phyloP scores from a whole-genome alignment of 2,888 invertebrate species.

The Ypsolopha sequella region DNA sequence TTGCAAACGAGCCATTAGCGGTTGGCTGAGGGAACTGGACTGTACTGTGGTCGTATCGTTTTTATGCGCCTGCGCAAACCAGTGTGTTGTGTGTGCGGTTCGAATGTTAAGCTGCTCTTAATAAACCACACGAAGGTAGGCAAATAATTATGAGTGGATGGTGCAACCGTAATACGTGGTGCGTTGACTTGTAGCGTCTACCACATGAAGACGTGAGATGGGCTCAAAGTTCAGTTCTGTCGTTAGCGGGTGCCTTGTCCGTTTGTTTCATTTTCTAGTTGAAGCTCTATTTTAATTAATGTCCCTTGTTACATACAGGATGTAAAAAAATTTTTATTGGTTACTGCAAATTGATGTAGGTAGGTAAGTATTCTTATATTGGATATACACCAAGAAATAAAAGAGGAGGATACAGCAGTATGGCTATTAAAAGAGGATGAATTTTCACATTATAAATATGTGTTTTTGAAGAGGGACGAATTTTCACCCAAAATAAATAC shows the following conservation, averaged over 20 bases:
- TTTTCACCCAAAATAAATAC: too few relatives aligned
- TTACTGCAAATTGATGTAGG: too few relatives aligned
- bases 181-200: not conserved
- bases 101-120: slow-evolving; percentile 23
- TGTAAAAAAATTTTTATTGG: too few relatives aligned
- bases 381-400: too few relatives aligned
- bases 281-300: not conserved
- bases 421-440: too few relatives aligned
- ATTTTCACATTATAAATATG: too few relatives aligned
- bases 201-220: not conserved
- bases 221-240: not conserved
- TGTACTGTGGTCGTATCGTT: slow-evolving; percentile 45
- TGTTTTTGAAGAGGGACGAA: too few relatives aligned
- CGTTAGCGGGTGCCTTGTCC: too few relatives aligned
- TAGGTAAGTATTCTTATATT: too few relatives aligned
- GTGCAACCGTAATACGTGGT: not conserved
- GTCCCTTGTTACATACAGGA: too few relatives aligned
- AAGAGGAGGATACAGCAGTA: too few relatives aligned
- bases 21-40: slow-evolving; percentile 50
- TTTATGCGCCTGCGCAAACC: slow-evolving; percentile 23
- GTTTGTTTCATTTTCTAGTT: too few relatives aligned
- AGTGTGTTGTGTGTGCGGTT: slow-evolving; percentile 19
- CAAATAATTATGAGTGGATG: slow-evolving; percentile 16
- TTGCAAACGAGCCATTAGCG: slow-evolving; percentile 49
- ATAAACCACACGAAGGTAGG: slow-evolving; percentile 21